A percentile compares a stretch with the other conserved stretches of the same genome.
Conservation (phyloP, 1,140 invertebrate genomes). For the Chrysoperla carnea region DNA sequence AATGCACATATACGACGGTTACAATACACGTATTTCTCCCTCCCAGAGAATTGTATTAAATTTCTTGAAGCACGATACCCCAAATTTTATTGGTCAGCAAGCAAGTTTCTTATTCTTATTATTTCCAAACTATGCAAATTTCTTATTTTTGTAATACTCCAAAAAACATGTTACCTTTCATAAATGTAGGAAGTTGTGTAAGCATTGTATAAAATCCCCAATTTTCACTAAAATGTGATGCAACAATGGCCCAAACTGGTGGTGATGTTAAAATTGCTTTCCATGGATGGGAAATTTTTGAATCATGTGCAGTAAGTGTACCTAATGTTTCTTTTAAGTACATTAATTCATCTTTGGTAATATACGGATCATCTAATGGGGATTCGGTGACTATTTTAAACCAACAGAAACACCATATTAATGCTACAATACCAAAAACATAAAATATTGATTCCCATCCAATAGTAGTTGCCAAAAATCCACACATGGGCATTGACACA, state of each 20-base stretch:
- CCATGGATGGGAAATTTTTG: conserved; percentile 54
- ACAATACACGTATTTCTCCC: too few species aligned
- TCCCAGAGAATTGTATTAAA: too few species aligned
- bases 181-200: conserved; percentile 78
- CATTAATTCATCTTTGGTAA: conserved; percentile 52
- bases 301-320: conserved; percentile 13
- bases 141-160: background rate
- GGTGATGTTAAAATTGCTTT: conserved; percentile 57
- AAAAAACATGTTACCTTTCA: conserved; percentile 48
- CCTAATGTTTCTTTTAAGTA: conserved; percentile 43
- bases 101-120: too few species aligned
- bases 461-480: conserved; percentile 44
- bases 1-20: too few species aligned
- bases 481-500: conserved; percentile 57
- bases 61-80: too few species aligned
- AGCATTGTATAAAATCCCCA: conserved; percentile 91
- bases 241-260: conserved; percentile 79
- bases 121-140: too few species aligned
- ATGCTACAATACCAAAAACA: conserved; percentile 57
- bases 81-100: too few species aligned
- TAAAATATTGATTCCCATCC: conserved; percentile 85
- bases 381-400: conserved; percentile 50
- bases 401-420: conserved; percentile 56
- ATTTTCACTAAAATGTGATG: conserved; percentile 85
- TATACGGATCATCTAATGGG: conserved; percentile 57